Conservation (phyloP, 2,113 vertebrate genomes). For the Ursus arctos region DNA sequence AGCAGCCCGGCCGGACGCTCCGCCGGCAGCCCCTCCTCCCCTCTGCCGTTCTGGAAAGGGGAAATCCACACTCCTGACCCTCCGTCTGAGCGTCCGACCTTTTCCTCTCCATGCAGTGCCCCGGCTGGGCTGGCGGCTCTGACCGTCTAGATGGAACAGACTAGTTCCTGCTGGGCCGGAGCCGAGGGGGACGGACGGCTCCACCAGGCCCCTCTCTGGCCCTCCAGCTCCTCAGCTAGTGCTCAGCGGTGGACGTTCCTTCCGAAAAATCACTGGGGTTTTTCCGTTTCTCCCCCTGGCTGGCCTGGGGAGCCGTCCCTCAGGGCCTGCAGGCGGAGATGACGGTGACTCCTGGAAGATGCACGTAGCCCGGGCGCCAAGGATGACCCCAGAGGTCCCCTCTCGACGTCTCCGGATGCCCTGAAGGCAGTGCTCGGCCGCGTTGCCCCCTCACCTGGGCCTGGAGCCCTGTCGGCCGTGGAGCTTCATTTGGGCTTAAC, state of each 20-base stretch:
- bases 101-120: background rate
- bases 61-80: background rate
- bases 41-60: background rate
- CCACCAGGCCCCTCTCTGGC: background rate
- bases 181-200: background rate
- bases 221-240: background rate
- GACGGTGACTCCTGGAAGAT: background rate
- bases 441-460: background rate
- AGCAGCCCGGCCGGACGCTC: background rate
- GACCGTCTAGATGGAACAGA: background rate
- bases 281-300: background rate
- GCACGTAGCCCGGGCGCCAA: rapidly evolving
- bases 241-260: background rate
- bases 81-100: background rate
- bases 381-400: background rate
- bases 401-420: rapidly evolving
- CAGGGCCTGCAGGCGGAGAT: background rate
- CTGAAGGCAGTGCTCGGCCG: background rate
- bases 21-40: background rate
- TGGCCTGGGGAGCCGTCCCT: background rate
- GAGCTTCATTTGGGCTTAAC: background rate
- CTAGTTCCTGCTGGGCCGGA: background rate
- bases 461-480: background rate
- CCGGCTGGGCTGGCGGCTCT: background rate
- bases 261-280: background rate